Evolutionary conservation across 2,888 invertebrate species (phyloP).

Genomic region (Agonopterix subpropinquella): DNA sequence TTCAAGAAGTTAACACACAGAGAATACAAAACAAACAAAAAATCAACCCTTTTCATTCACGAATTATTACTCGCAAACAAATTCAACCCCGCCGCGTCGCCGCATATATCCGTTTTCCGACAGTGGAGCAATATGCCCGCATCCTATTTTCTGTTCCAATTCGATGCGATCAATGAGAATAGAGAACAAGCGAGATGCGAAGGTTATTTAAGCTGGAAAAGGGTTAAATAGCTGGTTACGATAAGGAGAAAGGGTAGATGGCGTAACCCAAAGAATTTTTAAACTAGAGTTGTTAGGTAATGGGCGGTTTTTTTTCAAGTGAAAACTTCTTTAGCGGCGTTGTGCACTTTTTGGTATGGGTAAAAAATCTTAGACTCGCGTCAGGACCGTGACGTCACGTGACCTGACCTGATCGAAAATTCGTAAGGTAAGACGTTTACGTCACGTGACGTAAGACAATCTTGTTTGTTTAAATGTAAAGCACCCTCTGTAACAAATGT

Average conservation of each 20-base stretch:
- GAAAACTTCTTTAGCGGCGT: no score
- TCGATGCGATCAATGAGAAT: neutral
- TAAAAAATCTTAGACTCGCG: no score
- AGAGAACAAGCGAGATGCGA: conserved; percentile 6
- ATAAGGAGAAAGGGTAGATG: neutral
- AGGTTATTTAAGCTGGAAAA: conserved; percentile 1
- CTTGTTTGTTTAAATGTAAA: no score
- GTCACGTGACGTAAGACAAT: no score
- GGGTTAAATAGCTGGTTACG: neutral
- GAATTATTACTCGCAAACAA: conserved; percentile 33
- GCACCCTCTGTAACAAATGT: no score
- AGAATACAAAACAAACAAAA: conserved; percentile 2
- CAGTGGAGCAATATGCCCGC: conserved; percentile 16
- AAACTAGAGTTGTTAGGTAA: no score
- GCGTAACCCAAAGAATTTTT: no score
- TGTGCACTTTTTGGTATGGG: no score
- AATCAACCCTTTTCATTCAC: conserved; percentile 30
- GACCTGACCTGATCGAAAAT: no score
- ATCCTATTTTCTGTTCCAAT: conserved; percentile 12
- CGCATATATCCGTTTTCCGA: conserved; percentile 6
- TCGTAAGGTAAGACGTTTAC: no score
- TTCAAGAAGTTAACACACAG: neutral
- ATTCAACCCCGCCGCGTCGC: conserved; percentile 4
- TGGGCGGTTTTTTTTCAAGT: no score
- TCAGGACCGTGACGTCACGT: no score